Evolutionary conservation across 2,113 vertebrate genomes (phyloP).

Genomic region (Eptesicus fuscus): DNA sequence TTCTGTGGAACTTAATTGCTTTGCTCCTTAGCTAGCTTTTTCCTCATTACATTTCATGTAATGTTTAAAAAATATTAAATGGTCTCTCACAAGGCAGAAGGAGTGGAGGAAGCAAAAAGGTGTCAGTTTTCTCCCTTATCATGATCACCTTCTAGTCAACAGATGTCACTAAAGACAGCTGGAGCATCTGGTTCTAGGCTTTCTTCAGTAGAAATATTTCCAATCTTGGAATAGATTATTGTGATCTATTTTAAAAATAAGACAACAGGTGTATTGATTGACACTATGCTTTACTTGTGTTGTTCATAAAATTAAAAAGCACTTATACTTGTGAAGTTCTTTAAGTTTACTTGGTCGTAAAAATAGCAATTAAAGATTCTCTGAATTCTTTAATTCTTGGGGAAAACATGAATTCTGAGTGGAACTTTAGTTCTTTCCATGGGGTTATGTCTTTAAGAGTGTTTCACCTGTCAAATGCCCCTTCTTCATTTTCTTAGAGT

Average conservation of each 20-base stretch:
- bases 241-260: not conserved
- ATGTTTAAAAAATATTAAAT: not conserved
- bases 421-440: not conserved
- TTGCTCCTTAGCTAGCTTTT: constrained; percentile 28
- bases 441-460: not conserved
- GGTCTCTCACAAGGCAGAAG: not conserved
- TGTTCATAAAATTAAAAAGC: constrained; percentile 51
- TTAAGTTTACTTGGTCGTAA: constrained; percentile 38
- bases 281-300: not conserved
- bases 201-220: not conserved
- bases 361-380: constrained; percentile 40
- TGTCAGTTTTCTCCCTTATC: not conserved
- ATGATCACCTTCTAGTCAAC: not conserved
- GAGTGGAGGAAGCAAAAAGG: not conserved
- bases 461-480: not conserved
- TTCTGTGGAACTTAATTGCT: constrained; percentile 54
- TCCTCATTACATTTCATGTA: not conserved
- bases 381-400: not conserved
- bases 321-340: constrained; percentile 27
- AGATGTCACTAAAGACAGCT: not conserved
- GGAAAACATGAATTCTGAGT: not conserved
- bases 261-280: not conserved
- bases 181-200: not conserved
- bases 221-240: not conserved
- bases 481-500: not conserved